Percentiles rank a stretch among this genome's conserved stretches.
Conservation (phyloP, 2,888 invertebrate species). For the Caradrina clavipalpis region DNA sequence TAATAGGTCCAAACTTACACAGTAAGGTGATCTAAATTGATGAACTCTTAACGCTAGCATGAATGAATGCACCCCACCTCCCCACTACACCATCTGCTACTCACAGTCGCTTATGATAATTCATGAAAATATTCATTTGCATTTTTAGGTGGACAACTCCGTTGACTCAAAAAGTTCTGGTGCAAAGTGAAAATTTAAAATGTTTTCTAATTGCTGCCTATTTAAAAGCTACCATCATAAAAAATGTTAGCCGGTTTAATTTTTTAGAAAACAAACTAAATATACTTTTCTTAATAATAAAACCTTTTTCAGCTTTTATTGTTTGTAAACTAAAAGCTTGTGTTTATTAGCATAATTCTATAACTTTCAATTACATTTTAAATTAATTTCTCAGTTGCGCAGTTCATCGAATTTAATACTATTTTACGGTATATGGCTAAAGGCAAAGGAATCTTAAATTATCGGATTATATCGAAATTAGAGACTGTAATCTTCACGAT, state of each 20-base stretch:
- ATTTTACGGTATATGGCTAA: constrained; percentile 46
- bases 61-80: too few species aligned
- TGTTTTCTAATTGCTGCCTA: constrained; percentile 20
- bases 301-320: constrained; percentile 6
- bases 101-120: constrained; percentile 39
- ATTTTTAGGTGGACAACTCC: constrained; percentile 33
- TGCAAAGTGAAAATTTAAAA: constrained; percentile 15
- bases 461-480: constrained; percentile 60
- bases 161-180: constrained; percentile 30
- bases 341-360: constrained; percentile 8
- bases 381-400: constrained; percentile 45
- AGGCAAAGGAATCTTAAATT: constrained; percentile 56
- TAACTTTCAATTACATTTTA: constrained; percentile 37
- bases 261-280: background rate
- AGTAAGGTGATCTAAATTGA: constrained; percentile 3
- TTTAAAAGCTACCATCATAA: constrained; percentile 18
- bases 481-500: constrained; percentile 59
- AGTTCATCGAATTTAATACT: constrained; percentile 52
- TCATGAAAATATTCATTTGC: constrained; percentile 41
- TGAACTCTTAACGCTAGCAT: constrained; percentile 3
- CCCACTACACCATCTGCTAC: constrained; percentile 21
- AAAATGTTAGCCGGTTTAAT: background rate
- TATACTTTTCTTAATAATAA: background rate
- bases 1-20: constrained; percentile 12
- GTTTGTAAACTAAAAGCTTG: constrained; percentile 2